Conservation (phyloP, 2,113 vertebrate species). For the Bos indicus region DNA sequence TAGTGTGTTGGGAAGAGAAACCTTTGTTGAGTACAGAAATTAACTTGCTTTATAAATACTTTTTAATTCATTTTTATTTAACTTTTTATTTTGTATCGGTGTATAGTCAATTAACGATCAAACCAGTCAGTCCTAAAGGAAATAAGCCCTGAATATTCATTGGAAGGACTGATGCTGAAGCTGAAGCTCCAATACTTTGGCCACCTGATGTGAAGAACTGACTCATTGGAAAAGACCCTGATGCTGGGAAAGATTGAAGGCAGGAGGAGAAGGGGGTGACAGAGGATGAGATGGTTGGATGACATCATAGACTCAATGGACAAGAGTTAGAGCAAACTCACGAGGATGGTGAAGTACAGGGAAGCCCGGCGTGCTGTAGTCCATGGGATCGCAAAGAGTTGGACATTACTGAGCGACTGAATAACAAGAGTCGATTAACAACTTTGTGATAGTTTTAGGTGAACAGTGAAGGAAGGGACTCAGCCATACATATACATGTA, state of each 20-base stretch:
- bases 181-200: neutral
- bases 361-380: neutral
- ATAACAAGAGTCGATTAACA: neutral
- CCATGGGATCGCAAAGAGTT: neutral
- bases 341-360: neutral
- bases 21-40: neutral
- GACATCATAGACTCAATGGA: neutral
- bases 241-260: neutral
- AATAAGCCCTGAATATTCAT: neutral
- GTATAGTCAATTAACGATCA: fast-evolving
- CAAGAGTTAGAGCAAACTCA: neutral
- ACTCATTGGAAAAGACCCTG: neutral
- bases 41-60: neutral
- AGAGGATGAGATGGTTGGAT: neutral
- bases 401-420: neutral
- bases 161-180: neutral
- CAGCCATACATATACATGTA: neutral
- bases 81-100: neutral
- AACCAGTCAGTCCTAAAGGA: neutral
- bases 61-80: neutral
- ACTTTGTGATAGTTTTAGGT: neutral
- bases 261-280: neutral
- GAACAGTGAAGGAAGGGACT: neutral
- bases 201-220: neutral
- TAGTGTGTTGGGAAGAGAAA: neutral